Conservation (phyloP, 2,113 vertebrate genomes). For the Leptobrachium leishanense region DNA sequence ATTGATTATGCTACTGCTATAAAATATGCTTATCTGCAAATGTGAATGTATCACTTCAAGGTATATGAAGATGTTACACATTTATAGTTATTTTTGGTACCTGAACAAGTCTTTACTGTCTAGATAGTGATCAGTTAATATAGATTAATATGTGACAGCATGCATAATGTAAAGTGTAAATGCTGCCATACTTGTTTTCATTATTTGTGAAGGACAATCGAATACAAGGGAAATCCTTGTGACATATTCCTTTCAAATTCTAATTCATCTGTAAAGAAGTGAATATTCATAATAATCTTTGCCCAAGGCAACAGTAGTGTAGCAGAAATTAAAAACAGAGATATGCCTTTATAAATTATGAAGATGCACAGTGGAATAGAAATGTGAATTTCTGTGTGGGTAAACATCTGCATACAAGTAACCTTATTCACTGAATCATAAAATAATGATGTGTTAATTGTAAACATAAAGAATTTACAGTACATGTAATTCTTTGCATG, state of each 20-base stretch:
- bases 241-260: constrained; percentile 24
- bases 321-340: constrained; percentile 28
- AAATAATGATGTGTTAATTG: constrained; percentile 26
- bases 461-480: constrained; percentile 25
- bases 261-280: constrained; percentile 30
- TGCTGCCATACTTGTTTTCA: constrained; percentile 9
- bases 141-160: constrained; percentile 13
- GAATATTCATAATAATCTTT: constrained; percentile 31
- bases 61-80: too few species aligned
- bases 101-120: too few species aligned
- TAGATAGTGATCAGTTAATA: not conserved
- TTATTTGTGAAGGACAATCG: constrained; percentile 15
- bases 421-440: constrained; percentile 29
- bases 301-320: constrained; percentile 16
- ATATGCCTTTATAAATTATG: constrained; percentile 22
- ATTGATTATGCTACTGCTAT: too few species aligned
- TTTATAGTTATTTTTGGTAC: too few species aligned
- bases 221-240: constrained; percentile 20
- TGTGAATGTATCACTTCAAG: too few species aligned
- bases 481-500: constrained; percentile 20
- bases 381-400: constrained; percentile 27
- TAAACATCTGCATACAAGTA: constrained; percentile 32
- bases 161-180: constrained; percentile 12
- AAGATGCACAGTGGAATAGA: constrained; percentile 18
- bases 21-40: too few species aligned